phyloP scores from a whole-genome alignment of 1,140 invertebrate genomes.

The Micrasema longulum region DNA sequence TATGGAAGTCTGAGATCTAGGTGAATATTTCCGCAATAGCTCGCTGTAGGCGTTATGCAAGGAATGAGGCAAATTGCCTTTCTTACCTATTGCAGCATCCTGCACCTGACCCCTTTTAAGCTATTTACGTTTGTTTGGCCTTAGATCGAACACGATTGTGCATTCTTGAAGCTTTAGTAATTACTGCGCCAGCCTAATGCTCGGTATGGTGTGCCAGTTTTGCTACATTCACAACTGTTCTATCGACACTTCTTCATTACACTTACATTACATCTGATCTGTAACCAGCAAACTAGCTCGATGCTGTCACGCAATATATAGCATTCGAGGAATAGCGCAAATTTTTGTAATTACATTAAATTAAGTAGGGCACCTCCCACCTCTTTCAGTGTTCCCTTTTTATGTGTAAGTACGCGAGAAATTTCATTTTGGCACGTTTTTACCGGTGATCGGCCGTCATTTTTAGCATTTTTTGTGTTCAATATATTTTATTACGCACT shows the following conservation, averaged over 20 bases:
- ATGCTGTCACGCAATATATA: too few relatives aligned
- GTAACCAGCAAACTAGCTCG: too few relatives aligned
- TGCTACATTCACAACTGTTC: too few relatives aligned
- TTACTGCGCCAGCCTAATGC: constrained; percentile 6
- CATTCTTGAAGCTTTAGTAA: constrained; percentile 16
- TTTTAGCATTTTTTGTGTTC: neutral
- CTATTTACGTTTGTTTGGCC: constrained; percentile 50
- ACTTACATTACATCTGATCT: too few relatives aligned
- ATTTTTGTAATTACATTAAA: too few relatives aligned
- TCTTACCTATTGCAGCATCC: constrained; percentile 27
- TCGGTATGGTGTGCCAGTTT: neutral
- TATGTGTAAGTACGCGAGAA: too few relatives aligned
- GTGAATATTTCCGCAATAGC: constrained; percentile 13
- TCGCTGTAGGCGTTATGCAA: constrained; percentile 6
- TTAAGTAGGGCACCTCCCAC: too few relatives aligned
- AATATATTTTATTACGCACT: constrained; percentile 1
- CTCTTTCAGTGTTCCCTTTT: too few relatives aligned
- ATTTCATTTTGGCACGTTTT: constrained; percentile 5
- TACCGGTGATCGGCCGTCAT: neutral
- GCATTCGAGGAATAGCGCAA: too few relatives aligned
- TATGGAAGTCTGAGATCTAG: neutral
- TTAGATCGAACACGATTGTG: constrained; percentile 28
- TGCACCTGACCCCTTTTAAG: constrained; percentile 51
- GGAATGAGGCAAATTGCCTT: constrained; percentile 18
- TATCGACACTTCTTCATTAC: too few relatives aligned